A percentile compares a stretch with the other conserved stretches of the same genome.
These are phyloP conservation scores for Napeogenes inachia DNA, from an alignment of 2,888 invertebrate species.

Conservation along the genomic window DNA sequence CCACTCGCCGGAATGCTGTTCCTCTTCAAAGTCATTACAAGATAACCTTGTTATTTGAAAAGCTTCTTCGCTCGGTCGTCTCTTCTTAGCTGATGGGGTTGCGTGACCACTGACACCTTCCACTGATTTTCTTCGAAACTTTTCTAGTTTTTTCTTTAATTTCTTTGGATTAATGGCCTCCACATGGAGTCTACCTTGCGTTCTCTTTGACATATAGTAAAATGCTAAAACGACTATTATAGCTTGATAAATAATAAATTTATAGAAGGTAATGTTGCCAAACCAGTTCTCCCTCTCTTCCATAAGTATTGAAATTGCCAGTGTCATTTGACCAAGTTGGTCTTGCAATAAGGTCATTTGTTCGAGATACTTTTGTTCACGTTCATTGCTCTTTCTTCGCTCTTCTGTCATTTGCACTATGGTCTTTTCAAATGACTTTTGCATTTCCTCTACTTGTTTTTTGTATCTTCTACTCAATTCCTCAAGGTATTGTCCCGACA, in stretches of 20 bases:
- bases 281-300: constrained; percentile 82
- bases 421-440: constrained; percentile 88
- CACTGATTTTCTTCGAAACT: constrained; percentile 79
- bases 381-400: constrained; percentile 80
- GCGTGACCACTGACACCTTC: constrained; percentile 79
- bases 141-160: constrained; percentile 58
- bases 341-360: constrained; percentile 83
- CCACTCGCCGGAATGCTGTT: constrained; percentile 68
- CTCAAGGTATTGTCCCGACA: constrained; percentile 97
- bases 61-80: constrained; percentile 87
- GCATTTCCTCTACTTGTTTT: constrained; percentile 97
- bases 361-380: constrained; percentile 88
- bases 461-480: constrained; percentile 96
- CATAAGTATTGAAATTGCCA: constrained; percentile 77
- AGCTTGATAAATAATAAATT: constrained; percentile 71
- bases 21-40: constrained; percentile 75
- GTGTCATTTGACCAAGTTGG: constrained; percentile 80
- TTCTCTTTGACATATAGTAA: constrained; percentile 71
- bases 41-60: constrained; percentile 79
- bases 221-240: constrained; percentile 69
- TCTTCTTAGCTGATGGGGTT: constrained; percentile 74
- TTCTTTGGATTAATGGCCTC: constrained; percentile 50
- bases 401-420: constrained; percentile 85
- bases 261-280: constrained; percentile 76
- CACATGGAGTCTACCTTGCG: constrained; percentile 51